Percentiles rank a stretch among this genome's conserved stretches.
Conservation (phyloP, 23 tunicate genomes). For the Styela plicata region DNA sequence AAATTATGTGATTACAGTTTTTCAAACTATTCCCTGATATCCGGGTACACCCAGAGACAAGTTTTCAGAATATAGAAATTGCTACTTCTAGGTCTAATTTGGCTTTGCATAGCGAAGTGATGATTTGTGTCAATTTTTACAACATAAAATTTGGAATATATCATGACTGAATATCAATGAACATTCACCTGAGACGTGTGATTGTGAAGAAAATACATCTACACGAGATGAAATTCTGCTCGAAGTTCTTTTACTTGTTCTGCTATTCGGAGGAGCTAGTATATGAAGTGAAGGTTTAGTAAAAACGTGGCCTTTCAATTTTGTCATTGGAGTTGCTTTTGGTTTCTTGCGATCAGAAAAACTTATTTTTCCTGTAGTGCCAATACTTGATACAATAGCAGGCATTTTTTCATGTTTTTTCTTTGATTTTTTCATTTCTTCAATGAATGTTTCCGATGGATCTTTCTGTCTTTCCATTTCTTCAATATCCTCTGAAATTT, state of each 20-base stretch:
- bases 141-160: too few species aligned
- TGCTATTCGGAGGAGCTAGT: constrained; percentile 54
- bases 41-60: too few species aligned
- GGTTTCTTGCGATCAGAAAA: constrained; percentile 55
- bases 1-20: too few species aligned
- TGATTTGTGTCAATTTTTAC: too few species aligned
- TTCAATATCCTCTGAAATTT: not conserved
- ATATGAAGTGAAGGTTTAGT: constrained; percentile 1
- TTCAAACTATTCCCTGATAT: too few species aligned
- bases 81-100: too few species aligned
- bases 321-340: constrained; percentile 58
- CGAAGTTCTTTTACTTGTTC: constrained; percentile 27
- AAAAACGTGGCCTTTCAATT: constrained; percentile 30
- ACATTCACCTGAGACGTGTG: constrained; percentile 16
- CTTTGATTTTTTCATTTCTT: not conserved
- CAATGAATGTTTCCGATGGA: not conserved
- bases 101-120: too few species aligned
- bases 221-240: constrained; percentile 10
- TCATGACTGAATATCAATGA: too few species aligned
- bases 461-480: not conserved
- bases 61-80: too few species aligned
- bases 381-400: constrained; percentile 59
- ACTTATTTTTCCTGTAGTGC: constrained; percentile 57
- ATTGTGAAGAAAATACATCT: not conserved
- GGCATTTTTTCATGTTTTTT: constrained; percentile 54